A percentile compares a stretch with the other conserved stretches of the same genome.
Evolutionary conservation across 1,140 invertebrate genomes (phyloP).

Genomic region (Radopholus similis): DNA sequence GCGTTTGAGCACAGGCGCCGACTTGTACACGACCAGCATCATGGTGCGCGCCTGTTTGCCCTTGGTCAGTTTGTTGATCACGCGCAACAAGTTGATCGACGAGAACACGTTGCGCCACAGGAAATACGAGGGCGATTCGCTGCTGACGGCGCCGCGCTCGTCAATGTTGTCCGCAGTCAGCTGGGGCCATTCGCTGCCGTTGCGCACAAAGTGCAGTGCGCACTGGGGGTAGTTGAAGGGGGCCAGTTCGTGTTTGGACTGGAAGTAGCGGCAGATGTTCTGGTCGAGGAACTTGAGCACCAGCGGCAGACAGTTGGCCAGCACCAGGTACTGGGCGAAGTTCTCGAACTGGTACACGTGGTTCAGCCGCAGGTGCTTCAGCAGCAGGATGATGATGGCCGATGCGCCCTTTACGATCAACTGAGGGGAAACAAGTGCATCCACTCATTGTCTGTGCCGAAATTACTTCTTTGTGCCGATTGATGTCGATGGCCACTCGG

Average conservation of each 20-base stretch:
- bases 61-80: slow-evolving; percentile 97
- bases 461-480: slow-evolving; percentile 86
- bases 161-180: slow-evolving; percentile 82
- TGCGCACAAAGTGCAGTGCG: slow-evolving; percentile 47
- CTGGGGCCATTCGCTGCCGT: slow-evolving; percentile 76
- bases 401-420: slow-evolving; percentile 97
- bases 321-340: slow-evolving; percentile 95
- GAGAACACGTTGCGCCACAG: slow-evolving; percentile 98
- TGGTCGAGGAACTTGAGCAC: slow-evolving; percentile 99
- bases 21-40: slow-evolving; percentile 99
- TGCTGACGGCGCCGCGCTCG: slow-evolving; percentile 36
- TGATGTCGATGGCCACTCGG: slow-evolving; percentile 92
- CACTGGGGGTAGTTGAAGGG: slow-evolving; percentile 51
- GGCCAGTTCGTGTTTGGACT: slow-evolving; percentile 78
- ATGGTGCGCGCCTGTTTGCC: slow-evolving; percentile 85
- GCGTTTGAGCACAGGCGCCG: slow-evolving; percentile 92
- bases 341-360: slow-evolving; percentile 97
- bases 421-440: slow-evolving; percentile 64
- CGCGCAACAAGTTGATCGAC: slow-evolving; percentile 90
- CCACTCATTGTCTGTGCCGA: neutral
- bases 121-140: slow-evolving; percentile 63
- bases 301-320: slow-evolving; percentile 97
- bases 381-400: slow-evolving; percentile 80
- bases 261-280: slow-evolving; percentile 89
- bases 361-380: slow-evolving; percentile 99